Base-by-base conservation (phyloP, 2,797 vertebrate genomes). In the Hozukius guyotensis region DNA sequence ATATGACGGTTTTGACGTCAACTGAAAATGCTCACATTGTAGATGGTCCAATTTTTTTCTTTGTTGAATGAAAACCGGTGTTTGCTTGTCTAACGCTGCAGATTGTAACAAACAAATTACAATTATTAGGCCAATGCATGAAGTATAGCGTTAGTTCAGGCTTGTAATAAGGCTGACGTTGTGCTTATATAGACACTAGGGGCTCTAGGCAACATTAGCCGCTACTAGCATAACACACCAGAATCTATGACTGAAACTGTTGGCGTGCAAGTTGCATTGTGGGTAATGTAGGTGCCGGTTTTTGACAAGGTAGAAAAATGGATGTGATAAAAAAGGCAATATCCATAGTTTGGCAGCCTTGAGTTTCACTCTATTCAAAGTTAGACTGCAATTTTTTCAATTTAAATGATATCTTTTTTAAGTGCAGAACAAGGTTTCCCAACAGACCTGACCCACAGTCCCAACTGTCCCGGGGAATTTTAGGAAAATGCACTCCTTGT, bases 111-210 rank as follows among this genome's bases (percentile, higher is more conserved):
- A n/a, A n/a, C 49, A n/a, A 9, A n/a, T 49, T 49, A 49, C 46
- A 52, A 52, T 52, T 52, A 22, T 52, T 52, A 52, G 49, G 49
- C 49, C 49, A 52, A n/a, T 52, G 49, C 49, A 52, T 10, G 0
- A 0, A 49, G 0, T 20, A 8, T 49, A 49, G 16, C 0, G 7
- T 53, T 53, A 11, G n/a, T 53, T n/a, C 10, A 22, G 52, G n/a
- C 52, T 53, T 53, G 9, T 16, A 1, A 0, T 20, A 53, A 53
- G 0, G 14, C 52, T 53, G 52, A n/a, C 1, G n/a, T 53, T 53
- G 46, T 0, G 46, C 46, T 49, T 49, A 18, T 49, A 49, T 1
- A 49, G 46, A 49, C 46, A 49, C 46, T 20, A 49, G 18, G 1
- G 46, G 46, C 18, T 49, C 46, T 0, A 49, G 56, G 56, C 56